phyloP scores from a whole-genome alignment of 2,797 vertebrate genomes.

The Triplophysa bombifrons region DNA sequence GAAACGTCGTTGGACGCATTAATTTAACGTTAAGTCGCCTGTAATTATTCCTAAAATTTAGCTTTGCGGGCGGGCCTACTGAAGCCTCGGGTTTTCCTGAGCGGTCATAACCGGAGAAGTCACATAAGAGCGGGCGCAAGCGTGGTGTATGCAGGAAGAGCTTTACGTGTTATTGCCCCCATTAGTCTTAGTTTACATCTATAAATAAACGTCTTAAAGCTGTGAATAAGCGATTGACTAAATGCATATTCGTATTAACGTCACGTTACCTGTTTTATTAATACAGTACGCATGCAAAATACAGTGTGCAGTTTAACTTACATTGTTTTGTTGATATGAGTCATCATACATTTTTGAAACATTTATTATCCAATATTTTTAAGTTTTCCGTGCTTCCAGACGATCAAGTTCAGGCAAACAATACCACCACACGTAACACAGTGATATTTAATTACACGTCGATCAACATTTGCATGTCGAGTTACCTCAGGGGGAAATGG shows the following conservation, averaged over 20 bases:
- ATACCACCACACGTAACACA: not conserved
- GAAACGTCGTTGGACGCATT: not conserved
- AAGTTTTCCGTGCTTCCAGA: not conserved
- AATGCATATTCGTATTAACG: too few relatives aligned
- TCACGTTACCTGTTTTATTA: not conserved
- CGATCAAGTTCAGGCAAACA: not conserved
- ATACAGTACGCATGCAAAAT: not conserved
- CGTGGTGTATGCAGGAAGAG: not conserved
- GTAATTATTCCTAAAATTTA: not conserved
- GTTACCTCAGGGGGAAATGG: constrained; percentile 1
- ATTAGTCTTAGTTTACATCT: not conserved
- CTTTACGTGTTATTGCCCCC: too few relatives aligned
- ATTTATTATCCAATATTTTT: not conserved
- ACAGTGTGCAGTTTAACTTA: not conserved
- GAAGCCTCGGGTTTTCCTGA: constrained; percentile 35
- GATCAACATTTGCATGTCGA: not conserved
- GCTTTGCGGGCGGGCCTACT: constrained; percentile 13
- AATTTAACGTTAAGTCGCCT: not conserved
- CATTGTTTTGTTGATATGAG: not conserved
- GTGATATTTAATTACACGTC: not conserved
- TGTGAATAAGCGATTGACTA: not conserved
- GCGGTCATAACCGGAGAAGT: not conserved
- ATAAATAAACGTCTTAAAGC: not conserved
- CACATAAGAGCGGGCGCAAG: too few relatives aligned
- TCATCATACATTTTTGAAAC: not conserved